These are phyloP conservation scores for Notothenia rossii DNA, from an alignment of 2,113 vertebrate genomes.

Conservation along the genomic window DNA sequence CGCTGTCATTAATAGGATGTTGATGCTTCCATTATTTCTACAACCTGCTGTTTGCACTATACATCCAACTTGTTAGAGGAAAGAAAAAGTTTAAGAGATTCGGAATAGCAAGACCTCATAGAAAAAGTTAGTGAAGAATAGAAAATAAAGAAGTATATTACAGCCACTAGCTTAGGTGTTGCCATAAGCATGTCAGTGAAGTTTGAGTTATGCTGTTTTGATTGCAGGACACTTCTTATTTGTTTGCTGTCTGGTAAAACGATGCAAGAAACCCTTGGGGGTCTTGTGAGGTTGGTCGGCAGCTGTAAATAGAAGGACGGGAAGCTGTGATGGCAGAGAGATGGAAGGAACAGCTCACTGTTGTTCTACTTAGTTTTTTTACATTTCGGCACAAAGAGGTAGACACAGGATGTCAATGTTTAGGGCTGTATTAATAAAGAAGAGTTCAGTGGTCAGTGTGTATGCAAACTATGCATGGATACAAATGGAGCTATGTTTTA, in stretches of 20 bases:
- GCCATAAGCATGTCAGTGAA: constrained; percentile 34
- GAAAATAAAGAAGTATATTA: constrained; percentile 7
- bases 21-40: constrained; percentile 35
- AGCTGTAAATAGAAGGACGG: constrained; percentile 30
- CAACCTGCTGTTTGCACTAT: constrained; percentile 34
- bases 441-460: background rate
- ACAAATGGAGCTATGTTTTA: background rate
- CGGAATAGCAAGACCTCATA: background rate
- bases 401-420: constrained; percentile 65
- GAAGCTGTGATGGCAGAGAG: constrained; percentile 50
- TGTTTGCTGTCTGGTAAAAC: constrained; percentile 17
- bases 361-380: constrained; percentile 59
- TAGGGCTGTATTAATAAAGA: constrained; percentile 16
- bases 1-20: constrained; percentile 1
- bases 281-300: constrained; percentile 45
- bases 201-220: constrained; percentile 46
- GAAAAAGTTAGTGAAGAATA: no score
- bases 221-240: constrained; percentile 52
- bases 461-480: background rate
- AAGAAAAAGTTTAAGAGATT: background rate
- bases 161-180: constrained; percentile 41
- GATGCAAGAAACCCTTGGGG: constrained; percentile 31
- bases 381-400: constrained; percentile 47
- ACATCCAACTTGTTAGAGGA: background rate
- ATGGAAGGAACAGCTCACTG: constrained; percentile 60